Evolutionary conservation across 2,113 vertebrate genomes (phyloP).

Genomic region (Oncorhynchus clarkii): DNA sequence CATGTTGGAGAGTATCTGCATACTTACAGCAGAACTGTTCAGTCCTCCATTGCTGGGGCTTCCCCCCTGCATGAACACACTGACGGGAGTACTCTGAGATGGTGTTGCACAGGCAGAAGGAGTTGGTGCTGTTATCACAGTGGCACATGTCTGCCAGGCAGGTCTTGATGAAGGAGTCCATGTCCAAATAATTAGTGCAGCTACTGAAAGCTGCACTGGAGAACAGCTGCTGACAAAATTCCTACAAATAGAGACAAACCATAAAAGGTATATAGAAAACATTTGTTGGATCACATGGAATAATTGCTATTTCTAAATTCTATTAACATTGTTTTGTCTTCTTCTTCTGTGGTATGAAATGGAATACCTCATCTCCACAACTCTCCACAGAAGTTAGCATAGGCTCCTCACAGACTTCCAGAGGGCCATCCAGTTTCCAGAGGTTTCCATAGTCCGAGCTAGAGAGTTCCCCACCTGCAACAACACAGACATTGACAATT

Average conservation of each 20-base stretch:
- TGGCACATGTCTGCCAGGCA: slow-evolving; percentile 81
- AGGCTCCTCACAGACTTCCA: slow-evolving; percentile 78
- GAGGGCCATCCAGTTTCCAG: slow-evolving; percentile 80
- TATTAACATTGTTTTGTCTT: neutral
- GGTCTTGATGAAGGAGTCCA: slow-evolving; percentile 71
- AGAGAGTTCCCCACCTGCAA: slow-evolving; percentile 58
- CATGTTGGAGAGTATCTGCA: neutral
- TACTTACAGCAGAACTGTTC: slow-evolving; percentile 76
- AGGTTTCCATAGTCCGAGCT: slow-evolving; percentile 73
- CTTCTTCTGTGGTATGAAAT: neutral
- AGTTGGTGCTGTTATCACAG: slow-evolving; percentile 17
- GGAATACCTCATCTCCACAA: slow-evolving; percentile 61
- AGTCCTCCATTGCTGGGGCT: slow-evolving; percentile 81
- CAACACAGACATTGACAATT: neutral
- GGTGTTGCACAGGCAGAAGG: slow-evolving; percentile 79
- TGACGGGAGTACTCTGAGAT: slow-evolving; percentile 85
- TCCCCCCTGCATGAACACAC: slow-evolving; percentile 84
- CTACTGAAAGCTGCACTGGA: slow-evolving; percentile 61
- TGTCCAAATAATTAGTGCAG: slow-evolving; percentile 73
- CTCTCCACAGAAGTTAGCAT: neutral
- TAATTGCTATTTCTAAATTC: neutral
- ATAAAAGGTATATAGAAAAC: neutral
- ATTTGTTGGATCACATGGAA: neutral
- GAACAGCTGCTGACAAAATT: slow-evolving; percentile 73
- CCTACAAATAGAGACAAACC: slow-evolving; percentile 31